Evolutionary conservation across 2,888 invertebrate species (phyloP).

Genomic region (Caradrina clavipalpis): DNA sequence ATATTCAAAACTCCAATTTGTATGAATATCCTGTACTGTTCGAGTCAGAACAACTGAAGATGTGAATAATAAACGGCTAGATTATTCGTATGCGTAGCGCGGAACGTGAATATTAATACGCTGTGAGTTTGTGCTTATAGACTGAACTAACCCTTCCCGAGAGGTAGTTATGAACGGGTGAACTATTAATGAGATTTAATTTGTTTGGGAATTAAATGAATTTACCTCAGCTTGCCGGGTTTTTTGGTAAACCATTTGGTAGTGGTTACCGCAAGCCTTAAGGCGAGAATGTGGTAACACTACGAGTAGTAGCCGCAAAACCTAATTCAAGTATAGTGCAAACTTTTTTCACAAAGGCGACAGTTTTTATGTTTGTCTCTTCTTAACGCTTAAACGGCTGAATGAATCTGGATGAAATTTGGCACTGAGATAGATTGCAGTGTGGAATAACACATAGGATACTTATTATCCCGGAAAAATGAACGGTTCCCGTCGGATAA

Average conservation of each 20-base stretch:
- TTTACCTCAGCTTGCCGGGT: not conserved
- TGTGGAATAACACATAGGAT: too few species aligned
- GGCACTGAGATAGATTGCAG: too few species aligned
- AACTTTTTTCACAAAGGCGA: too few species aligned
- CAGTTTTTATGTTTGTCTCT: too few species aligned
- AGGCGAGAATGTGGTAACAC: not conserved
- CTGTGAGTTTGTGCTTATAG: constrained; percentile 14
- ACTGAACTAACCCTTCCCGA: constrained; percentile 17
- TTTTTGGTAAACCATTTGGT: not conserved
- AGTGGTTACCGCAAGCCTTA: not conserved
- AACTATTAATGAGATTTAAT: constrained; percentile 49
- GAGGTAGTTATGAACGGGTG: not conserved
- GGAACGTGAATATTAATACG: constrained; percentile 58
- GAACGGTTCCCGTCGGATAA: too few species aligned
- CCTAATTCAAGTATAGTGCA: not conserved
- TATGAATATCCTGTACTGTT: constrained; percentile 43
- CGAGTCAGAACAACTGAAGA: constrained; percentile 40
- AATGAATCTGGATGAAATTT: too few species aligned
- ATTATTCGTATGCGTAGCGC: constrained; percentile 53
- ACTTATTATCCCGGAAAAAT: too few species aligned
- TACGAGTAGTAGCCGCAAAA: not conserved
- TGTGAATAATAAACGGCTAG: constrained; percentile 54
- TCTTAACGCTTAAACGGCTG: too few species aligned
- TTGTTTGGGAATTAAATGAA: constrained; percentile 26
- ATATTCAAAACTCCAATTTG: constrained; percentile 45